A percentile compares a stretch with the other conserved stretches of the same genome.
Evolutionary conservation across 2,888 invertebrate genomes (phyloP).

Genomic region (Crematogaster levior): DNA sequence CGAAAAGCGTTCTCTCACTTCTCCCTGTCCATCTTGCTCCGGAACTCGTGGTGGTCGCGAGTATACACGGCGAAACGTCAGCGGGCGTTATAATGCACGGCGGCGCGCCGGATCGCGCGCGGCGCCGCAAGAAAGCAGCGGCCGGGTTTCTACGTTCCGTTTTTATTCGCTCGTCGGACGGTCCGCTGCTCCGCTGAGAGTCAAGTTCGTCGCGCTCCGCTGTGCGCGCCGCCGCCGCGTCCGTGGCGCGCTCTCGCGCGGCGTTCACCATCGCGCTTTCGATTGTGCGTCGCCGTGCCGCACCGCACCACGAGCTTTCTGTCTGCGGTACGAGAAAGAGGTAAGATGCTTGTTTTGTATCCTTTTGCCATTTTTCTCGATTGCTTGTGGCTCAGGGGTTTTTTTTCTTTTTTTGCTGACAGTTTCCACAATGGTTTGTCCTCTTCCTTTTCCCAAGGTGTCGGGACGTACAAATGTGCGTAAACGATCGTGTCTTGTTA

Average conservation of each 20-base stretch:
- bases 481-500: too few species aligned
- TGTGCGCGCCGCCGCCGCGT: constrained; percentile 67
- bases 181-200: constrained; percentile 71
- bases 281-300: constrained; percentile 54
- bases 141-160: constrained; percentile 69
- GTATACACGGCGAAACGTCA: background rate
- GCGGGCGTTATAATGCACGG: constrained; percentile 35
- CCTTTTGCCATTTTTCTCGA: background rate
- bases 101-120: constrained; percentile 49
- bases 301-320: constrained; percentile 45
- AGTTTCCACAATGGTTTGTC: background rate
- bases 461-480: background rate
- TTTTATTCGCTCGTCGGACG: constrained; percentile 73
- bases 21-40: background rate
- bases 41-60: background rate
- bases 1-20: background rate
- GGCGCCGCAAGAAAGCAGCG: constrained; percentile 43
- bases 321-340: background rate
- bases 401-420: background rate
- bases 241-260: constrained; percentile 65
- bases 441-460: background rate
- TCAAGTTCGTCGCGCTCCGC: constrained; percentile 76
- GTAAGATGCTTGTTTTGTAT: background rate
- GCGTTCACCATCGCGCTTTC: constrained; percentile 70
- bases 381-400: background rate